Percentiles rank a stretch among this genome's conserved stretches.
Evolutionary conservation across 2,113 vertebrate species (phyloP).

Genomic region (Aegotheles bennettii): DNA sequence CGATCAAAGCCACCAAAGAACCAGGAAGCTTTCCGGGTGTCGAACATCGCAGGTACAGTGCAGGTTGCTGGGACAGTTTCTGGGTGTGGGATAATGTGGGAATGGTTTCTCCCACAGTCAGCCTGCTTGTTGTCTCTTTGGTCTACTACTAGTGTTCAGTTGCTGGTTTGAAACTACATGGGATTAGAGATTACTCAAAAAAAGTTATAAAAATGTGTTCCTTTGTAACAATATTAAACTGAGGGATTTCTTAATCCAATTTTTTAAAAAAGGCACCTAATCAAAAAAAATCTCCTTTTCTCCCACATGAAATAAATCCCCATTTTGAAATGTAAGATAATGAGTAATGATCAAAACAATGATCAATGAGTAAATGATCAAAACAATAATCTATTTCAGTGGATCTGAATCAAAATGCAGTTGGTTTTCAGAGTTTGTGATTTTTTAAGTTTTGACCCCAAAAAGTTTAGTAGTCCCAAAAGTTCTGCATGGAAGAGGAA

Average conservation of each 20-base stretch:
- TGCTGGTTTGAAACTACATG: background rate
- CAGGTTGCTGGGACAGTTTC: fast-evolving
- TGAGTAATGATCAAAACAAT: background rate
- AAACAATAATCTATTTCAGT: background rate
- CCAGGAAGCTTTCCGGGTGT: slow-evolving; percentile 88
- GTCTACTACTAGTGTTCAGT: background rate
- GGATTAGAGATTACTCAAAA: background rate
- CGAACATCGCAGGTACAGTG: slow-evolving; percentile 84
- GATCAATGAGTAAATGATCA: background rate
- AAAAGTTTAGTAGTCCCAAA: background rate
- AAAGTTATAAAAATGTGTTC: background rate
- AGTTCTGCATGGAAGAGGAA: background rate
- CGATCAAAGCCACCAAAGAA: slow-evolving; percentile 87
- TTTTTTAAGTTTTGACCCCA: background rate
- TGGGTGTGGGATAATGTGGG: fast-evolving
- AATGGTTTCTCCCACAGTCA: background rate
- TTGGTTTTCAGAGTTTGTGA: background rate
- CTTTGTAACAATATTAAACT: background rate
- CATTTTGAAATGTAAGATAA: background rate
- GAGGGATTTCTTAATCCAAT: background rate
- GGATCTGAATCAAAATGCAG: background rate
- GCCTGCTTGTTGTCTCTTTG: slow-evolving; percentile 7
- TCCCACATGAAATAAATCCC: background rate
- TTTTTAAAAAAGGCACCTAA: background rate
- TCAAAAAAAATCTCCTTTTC: background rate